phyloP scores from a whole-genome alignment of 2,797 vertebrate genomes.

The Helostoma temminkii region DNA sequence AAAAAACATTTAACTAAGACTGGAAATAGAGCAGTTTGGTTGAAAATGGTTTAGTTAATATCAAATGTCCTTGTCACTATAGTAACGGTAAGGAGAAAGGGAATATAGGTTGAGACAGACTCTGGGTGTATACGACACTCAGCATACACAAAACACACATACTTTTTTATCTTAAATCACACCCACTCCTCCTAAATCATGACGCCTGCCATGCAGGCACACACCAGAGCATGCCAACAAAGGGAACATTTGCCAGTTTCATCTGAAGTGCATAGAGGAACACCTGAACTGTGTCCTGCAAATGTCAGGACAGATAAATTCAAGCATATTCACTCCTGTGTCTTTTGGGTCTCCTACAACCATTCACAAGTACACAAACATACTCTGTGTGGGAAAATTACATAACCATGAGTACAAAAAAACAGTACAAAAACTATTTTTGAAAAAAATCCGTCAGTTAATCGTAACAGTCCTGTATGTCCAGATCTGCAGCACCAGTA shows the following conservation, averaged over 20 bases:
- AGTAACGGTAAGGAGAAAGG: constrained; percentile 33
- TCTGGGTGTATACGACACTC: constrained; percentile 25
- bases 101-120: constrained; percentile 49
- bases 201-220: constrained; percentile 54
- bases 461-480: constrained; percentile 68
- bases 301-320: constrained; percentile 57
- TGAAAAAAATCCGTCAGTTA: constrained; percentile 51
- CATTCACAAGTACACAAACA: constrained; percentile 52
- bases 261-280: constrained; percentile 76
- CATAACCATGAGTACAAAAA: constrained; percentile 68
- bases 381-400: constrained; percentile 49
- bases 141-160: constrained; percentile 34
- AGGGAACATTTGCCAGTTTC: constrained; percentile 54
- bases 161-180: constrained; percentile 31
- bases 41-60: constrained; percentile 41
- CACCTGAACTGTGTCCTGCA: constrained; percentile 59
- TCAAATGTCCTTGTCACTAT: constrained; percentile 47
- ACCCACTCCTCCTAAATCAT: constrained; percentile 34
- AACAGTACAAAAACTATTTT: constrained; percentile 70
- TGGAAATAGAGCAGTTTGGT: constrained; percentile 41
- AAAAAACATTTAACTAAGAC: constrained; percentile 53
- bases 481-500: constrained; percentile 55
- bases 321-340: constrained; percentile 31
- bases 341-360: constrained; percentile 31
- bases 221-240: constrained; percentile 65